Percentiles rank a stretch among this genome's conserved stretches.
Conservation (phyloP, 64 coral and sea anemone species). For the Stylophora pistillata region DNA sequence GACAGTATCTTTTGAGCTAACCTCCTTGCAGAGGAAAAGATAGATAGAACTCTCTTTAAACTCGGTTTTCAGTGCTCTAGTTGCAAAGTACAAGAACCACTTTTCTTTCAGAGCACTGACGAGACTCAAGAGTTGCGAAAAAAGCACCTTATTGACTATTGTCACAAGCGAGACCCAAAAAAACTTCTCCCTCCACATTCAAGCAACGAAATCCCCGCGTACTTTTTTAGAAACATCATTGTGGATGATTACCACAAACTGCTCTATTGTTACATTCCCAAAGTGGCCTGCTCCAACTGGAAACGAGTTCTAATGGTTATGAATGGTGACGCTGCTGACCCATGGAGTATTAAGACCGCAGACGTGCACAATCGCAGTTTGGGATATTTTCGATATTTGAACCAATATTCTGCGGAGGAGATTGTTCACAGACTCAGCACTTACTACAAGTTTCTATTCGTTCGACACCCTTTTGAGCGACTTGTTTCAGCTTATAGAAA, state of each 20-base stretch:
- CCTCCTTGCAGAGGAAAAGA: too few relatives aligned
- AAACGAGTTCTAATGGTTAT: conserved; percentile 94
- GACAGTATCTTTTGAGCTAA: too few relatives aligned
- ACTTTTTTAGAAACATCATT: conserved; percentile 89
- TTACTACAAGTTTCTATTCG: conserved; percentile 95
- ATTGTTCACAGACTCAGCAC: conserved; percentile 86
- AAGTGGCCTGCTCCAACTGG: conserved; percentile 96
- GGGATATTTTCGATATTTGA: conserved; percentile 90
- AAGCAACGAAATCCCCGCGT: conserved; percentile 56
- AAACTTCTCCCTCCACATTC: conserved; percentile 61
- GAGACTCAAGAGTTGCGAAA: conserved; percentile 60
- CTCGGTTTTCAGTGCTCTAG: background rate
- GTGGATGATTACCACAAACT: conserved; percentile 82
- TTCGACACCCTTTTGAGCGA: conserved; percentile 93
- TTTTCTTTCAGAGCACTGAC: conserved; percentile 39
- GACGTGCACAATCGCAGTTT: conserved; percentile 94
- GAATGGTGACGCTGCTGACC: conserved; percentile 84
- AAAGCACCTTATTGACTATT: conserved; percentile 54
- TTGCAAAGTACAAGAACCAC: background rate
- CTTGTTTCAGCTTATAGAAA: conserved; percentile 94
- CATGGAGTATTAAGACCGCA: conserved; percentile 74
- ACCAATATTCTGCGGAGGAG: conserved; percentile 81
- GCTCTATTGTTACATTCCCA: conserved; percentile 90
- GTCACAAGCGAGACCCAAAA: conserved; percentile 61
- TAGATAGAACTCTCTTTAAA: too few relatives aligned